Evolutionary conservation across 2,113 vertebrate genomes (phyloP).

Genomic region (Melanotaenia duboulayi): DNA sequence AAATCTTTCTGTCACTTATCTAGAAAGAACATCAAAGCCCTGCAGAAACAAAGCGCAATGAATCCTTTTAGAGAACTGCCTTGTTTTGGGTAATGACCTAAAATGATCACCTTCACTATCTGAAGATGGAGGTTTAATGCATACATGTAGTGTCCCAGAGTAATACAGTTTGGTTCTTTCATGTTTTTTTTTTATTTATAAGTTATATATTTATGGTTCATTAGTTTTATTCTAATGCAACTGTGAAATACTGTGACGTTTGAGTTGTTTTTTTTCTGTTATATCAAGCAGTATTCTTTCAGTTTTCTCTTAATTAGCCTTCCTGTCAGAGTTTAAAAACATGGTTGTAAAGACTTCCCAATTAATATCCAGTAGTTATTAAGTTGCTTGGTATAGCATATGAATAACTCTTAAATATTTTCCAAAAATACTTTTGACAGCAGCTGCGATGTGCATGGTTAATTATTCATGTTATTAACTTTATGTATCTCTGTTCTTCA

Average conservation of each 20-base stretch:
- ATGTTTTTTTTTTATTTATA: conserved; percentile 29
- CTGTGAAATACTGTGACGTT: background rate
- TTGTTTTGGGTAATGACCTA: conserved; percentile 38
- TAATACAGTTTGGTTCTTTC: conserved; percentile 41
- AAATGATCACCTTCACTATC: conserved; percentile 37
- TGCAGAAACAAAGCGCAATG: conserved; percentile 24
- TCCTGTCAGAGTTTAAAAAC: background rate
- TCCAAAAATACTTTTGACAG: background rate
- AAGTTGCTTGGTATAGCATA: background rate
- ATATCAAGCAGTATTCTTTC: background rate
- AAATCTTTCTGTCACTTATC: background rate
- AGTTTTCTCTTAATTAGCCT: background rate
- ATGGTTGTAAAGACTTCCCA: background rate
- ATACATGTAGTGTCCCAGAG: no score
- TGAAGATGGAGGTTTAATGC: background rate
- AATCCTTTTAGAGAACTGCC: conserved; percentile 31
- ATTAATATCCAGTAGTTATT: background rate
- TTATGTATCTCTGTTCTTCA: conserved; percentile 45
- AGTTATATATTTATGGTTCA: conserved; percentile 11
- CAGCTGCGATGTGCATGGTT: background rate
- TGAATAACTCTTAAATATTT: background rate
- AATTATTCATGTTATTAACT: background rate
- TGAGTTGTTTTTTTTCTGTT: conserved; percentile 3
- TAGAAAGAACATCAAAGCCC: conserved; percentile 55
- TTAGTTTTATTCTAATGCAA: conserved; percentile 8